A percentile compares a stretch with the other conserved stretches of the same genome.
Conservation (phyloP, 2,113 vertebrate species). For the Tapirus terrestris region DNA sequence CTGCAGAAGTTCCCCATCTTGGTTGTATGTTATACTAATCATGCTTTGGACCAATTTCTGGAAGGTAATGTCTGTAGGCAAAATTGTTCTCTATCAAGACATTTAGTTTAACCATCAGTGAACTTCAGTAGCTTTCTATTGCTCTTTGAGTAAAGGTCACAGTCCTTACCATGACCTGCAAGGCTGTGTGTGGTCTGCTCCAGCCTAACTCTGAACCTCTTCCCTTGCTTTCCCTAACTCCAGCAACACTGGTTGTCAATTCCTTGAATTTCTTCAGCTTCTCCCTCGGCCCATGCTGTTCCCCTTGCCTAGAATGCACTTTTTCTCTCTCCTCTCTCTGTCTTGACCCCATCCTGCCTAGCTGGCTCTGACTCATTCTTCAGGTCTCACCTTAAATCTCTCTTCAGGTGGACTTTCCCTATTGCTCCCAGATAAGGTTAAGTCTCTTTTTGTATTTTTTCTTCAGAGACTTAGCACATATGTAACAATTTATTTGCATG, state of each 20-base stretch:
- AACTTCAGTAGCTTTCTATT: neutral
- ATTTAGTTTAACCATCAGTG: neutral
- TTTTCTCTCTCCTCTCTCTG: neutral
- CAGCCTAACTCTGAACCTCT: neutral
- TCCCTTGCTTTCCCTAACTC: neutral
- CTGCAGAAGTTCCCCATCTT: conserved; percentile 86
- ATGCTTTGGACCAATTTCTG: conserved; percentile 98
- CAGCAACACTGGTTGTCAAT: neutral
- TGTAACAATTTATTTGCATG: neutral
- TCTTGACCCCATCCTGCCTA: neutral
- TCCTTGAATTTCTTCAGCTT: neutral
- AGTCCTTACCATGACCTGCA: neutral
- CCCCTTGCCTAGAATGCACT: neutral
- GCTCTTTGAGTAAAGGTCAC: neutral
- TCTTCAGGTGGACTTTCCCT: neutral
- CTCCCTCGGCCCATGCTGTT: neutral
- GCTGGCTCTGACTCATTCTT: neutral
- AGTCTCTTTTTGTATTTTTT: conserved; percentile 8
- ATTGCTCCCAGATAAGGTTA: neutral
- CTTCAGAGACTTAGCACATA: neutral
- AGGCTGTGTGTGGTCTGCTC: neutral
- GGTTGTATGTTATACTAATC: conserved; percentile 98
- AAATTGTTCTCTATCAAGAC: conserved; percentile 4
- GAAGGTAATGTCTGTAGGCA: conserved; percentile 89
- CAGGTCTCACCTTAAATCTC: neutral